phyloP scores from a whole-genome alignment of 1,140 invertebrate genomes.

The Aphidius ervi region DNA sequence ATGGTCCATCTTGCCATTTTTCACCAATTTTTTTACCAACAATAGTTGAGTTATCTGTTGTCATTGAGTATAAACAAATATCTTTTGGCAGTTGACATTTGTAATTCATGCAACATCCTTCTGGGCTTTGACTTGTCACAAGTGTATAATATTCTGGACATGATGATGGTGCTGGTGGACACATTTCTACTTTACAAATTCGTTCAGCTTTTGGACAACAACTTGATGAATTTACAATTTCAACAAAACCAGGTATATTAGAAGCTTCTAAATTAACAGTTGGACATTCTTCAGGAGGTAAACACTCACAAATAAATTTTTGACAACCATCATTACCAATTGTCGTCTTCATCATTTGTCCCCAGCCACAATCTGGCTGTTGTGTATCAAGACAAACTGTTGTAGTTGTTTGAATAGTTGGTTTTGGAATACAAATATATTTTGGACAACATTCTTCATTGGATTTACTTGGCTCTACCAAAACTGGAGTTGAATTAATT shows the following conservation, averaged over 20 bases:
- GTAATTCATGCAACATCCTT: slow-evolving; percentile 63
- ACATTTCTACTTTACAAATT: slow-evolving; percentile 60
- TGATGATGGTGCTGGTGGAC: slow-evolving; percentile 56
- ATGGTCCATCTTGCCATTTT: slow-evolving; percentile 67
- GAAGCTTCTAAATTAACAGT: slow-evolving; percentile 37
- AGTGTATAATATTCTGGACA: slow-evolving; percentile 61
- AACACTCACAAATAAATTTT: slow-evolving; percentile 69
- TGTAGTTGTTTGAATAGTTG: slow-evolving; percentile 50
- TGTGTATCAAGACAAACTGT: slow-evolving; percentile 59
- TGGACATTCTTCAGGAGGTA: slow-evolving; percentile 65
- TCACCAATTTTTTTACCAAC: slow-evolving; percentile 57
- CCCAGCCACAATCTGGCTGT: slow-evolving; percentile 65
- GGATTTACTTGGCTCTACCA: slow-evolving; percentile 48
- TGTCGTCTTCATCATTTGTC: slow-evolving; percentile 64
- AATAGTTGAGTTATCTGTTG: slow-evolving; percentile 41
- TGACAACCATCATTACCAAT: slow-evolving; percentile 59
- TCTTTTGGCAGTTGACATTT: slow-evolving; percentile 66
- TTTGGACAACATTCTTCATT: slow-evolving; percentile 64
- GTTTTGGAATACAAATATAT: slow-evolving; percentile 61
- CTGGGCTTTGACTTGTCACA: slow-evolving; percentile 43
- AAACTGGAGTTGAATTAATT: slow-evolving; percentile 51
- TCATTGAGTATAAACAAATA: slow-evolving; percentile 63
- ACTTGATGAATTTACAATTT: slow-evolving; percentile 57
- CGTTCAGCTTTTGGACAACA: slow-evolving; percentile 64
- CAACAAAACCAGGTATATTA: slow-evolving; percentile 58